These are phyloP conservation scores for Lochmaea capreae DNA, from an alignment of 2,888 invertebrate genomes.

Conservation along the genomic window DNA sequence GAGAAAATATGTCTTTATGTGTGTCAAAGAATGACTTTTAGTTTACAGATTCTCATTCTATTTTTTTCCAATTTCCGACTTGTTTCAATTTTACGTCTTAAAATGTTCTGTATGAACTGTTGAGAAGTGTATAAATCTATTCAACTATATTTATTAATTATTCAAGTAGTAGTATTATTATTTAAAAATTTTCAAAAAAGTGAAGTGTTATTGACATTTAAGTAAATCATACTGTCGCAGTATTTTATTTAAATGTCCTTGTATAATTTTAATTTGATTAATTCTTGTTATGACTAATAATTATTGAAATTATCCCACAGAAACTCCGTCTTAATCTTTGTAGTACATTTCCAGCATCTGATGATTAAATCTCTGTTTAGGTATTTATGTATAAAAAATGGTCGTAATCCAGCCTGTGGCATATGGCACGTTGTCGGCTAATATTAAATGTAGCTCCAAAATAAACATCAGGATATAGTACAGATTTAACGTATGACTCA, in stretches of 20 bases:
- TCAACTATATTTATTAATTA: no score
- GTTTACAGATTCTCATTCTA: no score
- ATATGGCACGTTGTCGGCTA: constrained; percentile 8
- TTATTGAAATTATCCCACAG: not conserved
- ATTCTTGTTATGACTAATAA: not conserved
- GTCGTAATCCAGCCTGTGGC: constrained; percentile 6
- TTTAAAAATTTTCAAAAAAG: no score
- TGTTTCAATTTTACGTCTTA: no score
- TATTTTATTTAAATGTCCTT: not conserved
- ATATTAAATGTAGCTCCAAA: constrained; percentile 42
- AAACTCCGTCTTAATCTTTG: not conserved
- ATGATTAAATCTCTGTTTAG: not conserved
- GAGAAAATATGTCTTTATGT: no score
- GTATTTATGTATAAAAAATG: not conserved
- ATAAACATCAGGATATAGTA: constrained; percentile 47
- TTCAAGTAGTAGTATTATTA: no score
- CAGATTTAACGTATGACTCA: constrained; percentile 53
- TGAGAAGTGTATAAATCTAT: no score
- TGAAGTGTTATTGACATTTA: not conserved
- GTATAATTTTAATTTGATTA: constrained; percentile 1
- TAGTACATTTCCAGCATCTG: not conserved
- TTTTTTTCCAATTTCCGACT: no score
- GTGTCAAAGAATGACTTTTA: no score
- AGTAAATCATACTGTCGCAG: not conserved
- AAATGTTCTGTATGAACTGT: no score